Evolutionary conservation across 1,140 invertebrate species (phyloP), one percentile per base, ranked within the genome.

Genomic region (Charaxes varanes): DNA sequence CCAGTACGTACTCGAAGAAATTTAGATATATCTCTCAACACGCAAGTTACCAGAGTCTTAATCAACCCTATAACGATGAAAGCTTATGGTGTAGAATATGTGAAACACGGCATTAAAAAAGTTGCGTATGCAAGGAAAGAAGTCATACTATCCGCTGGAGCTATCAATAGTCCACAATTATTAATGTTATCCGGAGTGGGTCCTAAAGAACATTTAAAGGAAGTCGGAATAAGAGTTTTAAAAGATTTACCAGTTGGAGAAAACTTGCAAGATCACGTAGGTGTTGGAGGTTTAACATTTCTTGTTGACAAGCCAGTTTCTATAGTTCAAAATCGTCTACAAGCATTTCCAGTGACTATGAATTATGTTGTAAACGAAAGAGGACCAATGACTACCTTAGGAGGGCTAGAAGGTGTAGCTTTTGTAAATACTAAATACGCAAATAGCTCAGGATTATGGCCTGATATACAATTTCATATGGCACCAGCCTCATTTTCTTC

Each of bases 151-250:
- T 92, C 92, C 1, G 92, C 92, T 1, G 94, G 94, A 0, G 87
- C 92, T 0, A 92, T 96, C 3, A 93, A 93, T 34, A 90, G 88
- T 10, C 91, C 94, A 0, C 93, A 95, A 50, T 66, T 97, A 16
- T 69, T 97, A 31, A 95, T 97, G 94, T 62, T 97, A 0, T 96
- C 94, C 0, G 95, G 95, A 0, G 87, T 97, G 24, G 95, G 95
- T 0, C 94, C 94, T 0, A 85, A 84, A 17, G 85, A 91, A 3
- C 93, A 97, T 48, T 81, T 97, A 4, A 69, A 84, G 24, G 76
- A 90, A 19, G 69, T 92, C 8, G 89, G 90, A 3, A 92, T 96
- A 19, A 87, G 87, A 4, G 88, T 93, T 0, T 44, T 94, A 0
- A 89, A 89, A 58, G 89, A 96, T 72, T 81, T 94, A n/a, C 89